Base-by-base conservation (phyloP, 2,113 vertebrate genomes). In the Alectura lathami region DNA sequence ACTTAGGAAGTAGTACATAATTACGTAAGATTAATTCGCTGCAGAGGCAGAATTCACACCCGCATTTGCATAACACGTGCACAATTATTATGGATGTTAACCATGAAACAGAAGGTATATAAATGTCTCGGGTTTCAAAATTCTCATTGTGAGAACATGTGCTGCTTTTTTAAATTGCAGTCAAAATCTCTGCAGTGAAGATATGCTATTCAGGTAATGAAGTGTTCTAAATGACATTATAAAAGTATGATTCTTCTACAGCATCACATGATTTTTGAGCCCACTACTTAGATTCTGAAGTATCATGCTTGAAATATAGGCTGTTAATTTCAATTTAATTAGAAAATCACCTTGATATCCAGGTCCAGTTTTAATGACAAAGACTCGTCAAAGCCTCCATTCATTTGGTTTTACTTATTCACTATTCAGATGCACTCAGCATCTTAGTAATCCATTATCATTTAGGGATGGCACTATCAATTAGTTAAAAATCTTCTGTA, bases 321-420 rank as follows among this genome's bases (percentile, higher is more conserved):
- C n/a, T 77, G 38, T 36, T 94, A 79, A 92, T 91, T 82, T 89
- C 47, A 80, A 14, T 91, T 89, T 77, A 91, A 57, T 88, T 85
- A 67, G 67, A 92, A 96, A 85, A 85, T 77, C 70, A 89, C 43
- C 32, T 86, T 63, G 73, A 75, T 6, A 29, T 70, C 47, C 51
- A 47, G 53, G 75, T 87, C 87, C 14, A 8, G 26, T 91, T 96
- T 85, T 85, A 94, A 88, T 74, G 42, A 54, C 42, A 80, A 78
- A 53, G 40, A 72, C 3, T 8, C 18, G 88, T 94, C 69, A 88
- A 87, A 83, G 22, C 20, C 63, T 87, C 16, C 26, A 54, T 75
- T 89, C 6, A 43, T 54, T 68, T 76, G 7, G 7, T 79, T 88
- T 83, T 80, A 62, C 36, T 87, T 78, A 89, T 43, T 77, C 34